phyloP scores from a whole-genome alignment of 2,797 vertebrate genomes.

The Acipenser oxyrinchus region DNA sequence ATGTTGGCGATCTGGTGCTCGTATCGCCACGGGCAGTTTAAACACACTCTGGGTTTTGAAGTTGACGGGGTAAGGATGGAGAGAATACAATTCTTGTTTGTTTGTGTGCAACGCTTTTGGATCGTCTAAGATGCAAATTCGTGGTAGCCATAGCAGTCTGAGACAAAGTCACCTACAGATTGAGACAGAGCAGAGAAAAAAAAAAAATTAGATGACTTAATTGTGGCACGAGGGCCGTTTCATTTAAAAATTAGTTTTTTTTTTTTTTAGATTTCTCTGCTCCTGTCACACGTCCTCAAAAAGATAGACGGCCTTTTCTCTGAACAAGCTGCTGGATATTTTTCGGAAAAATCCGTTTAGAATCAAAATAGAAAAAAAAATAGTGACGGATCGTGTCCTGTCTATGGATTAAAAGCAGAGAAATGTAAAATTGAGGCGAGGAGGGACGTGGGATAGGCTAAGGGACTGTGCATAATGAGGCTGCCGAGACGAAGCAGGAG shows the following conservation, averaged over 20 bases:
- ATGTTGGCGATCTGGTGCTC: background rate
- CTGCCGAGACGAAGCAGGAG: too few relatives aligned
- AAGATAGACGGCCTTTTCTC: constrained; percentile 63
- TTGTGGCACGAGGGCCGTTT: constrained; percentile 57
- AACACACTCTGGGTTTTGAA: constrained; percentile 52
- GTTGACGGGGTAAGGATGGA: constrained; percentile 50
- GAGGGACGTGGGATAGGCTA: too few relatives aligned
- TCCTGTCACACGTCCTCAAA: constrained; percentile 72
- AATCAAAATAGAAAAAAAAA: constrained; percentile 13
- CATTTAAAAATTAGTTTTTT: constrained; percentile 15
- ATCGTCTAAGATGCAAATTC: constrained; percentile 88
- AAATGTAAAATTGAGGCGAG: constrained; percentile 68
- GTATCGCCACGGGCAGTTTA: constrained; percentile 25
- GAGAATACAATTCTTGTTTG: constrained; percentile 40
- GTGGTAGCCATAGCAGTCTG: constrained; percentile 92
- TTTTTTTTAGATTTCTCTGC: constrained; percentile 93
- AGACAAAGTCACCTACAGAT: constrained; percentile 98
- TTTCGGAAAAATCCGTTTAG: constrained; percentile 28
- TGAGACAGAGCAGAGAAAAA: constrained; percentile 92
- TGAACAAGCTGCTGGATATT: constrained; percentile 55
- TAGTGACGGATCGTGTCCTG: constrained; percentile 50
- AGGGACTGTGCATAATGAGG: too few relatives aligned
- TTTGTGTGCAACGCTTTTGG: constrained; percentile 50
- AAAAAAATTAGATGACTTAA: constrained; percentile 74
- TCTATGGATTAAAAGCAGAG: constrained; percentile 77